Base-by-base conservation (phyloP, 2,113 vertebrate species). In the Tringa solitaria region DNA sequence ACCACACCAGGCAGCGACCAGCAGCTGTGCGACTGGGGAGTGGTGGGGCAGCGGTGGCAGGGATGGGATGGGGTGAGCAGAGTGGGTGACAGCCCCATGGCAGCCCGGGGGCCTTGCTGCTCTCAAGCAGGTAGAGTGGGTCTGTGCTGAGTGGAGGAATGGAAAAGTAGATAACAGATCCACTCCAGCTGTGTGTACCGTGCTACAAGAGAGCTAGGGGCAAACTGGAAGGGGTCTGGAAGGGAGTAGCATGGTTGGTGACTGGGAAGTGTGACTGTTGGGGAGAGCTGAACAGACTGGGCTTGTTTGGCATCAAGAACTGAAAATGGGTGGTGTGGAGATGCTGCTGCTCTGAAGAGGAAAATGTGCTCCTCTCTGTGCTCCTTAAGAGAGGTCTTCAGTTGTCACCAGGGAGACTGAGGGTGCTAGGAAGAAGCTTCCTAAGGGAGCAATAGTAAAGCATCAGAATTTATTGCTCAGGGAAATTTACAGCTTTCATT, bases 251-350 rank as follows among this genome's bases (percentile, higher is more conserved):
- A 1, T 59, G 33, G 15, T 9, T 54, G 12, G 24, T 39, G 48
- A 37, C 10, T 32, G 5, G 50, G 57, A 53, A 28, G 18, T 19
- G 24, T 28, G n/a, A 48, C 10, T 2, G 0, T 27, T 0, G 0
- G 65, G 27, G 48, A 37, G 77, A 78, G n/a, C 32, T 50, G 39
- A 83, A 54, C 45, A 60, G 22, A 21, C 33, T 51, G 41, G 33
- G 24, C 67, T 84, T 61, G 23, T 57, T 79, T 30, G 48, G 27
- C 48, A 35, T 15, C 24, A 63, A 14, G 88, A 73, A 43, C 14
- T 63, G 54, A 41, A 78, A 50, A 46, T 9, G 30, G 11, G 10
- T 28, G 64, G 6, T 72, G 51, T 54, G 70, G 20, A 1, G 2
- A 37, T n/a, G 26, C 5, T 65, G 59, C 46, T 56, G 27, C 45